Evolutionary conservation across 1,140 invertebrate species (phyloP), one percentile per base, ranked within the genome.

Genomic region (Colletes latitarsis): DNA sequence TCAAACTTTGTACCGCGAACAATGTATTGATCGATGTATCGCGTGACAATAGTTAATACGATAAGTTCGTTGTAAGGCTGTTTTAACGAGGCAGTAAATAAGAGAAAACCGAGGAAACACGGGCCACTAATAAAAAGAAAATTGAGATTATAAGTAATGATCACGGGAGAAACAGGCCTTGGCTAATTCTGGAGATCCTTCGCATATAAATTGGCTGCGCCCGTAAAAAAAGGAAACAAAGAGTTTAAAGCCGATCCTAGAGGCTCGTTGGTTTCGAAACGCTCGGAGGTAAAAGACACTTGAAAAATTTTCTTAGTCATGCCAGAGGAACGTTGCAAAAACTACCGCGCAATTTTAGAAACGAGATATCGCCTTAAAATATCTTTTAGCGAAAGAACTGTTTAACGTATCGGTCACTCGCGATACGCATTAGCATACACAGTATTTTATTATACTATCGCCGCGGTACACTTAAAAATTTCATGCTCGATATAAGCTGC

Each of bases 21-120:
- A 49, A 73, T 55, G 49, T 64, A 63, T 58, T 53, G 70, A 62
- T 30, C 53, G 62, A 67, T 43, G 77, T 19, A 75, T 80, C 63
- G 63, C 77, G 71, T 73, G 77, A 80, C 71, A 19, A 60, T 80
- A 74, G 70, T 74, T 80, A 80, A 80, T 75, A 53, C 68, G 77
- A 53, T 55, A 72, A 78, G 49, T 78, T 73, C n/a, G 58, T 64
- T 43, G 69, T 52, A 19, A 75, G 77, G 43, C 41, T 17, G 77
- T 39, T 66, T 49, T 79, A 73, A 73, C 77, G 77, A 79, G 71
- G 69, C 63, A 67, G 77, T 60, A 67, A 75, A 80, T 75, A 80
- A 80, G 46, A 80, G 71, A 49, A 78, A 78, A 78, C 39, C 17
- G 58, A 72, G 58, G n/a, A 78, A 78, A 73, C 70, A 55, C 12